A percentile compares a stretch with the other conserved stretches of the same genome.
These are phyloP conservation scores for Leuciscus idus DNA, from an alignment of 2,113 vertebrate genomes.

Conservation along the genomic window DNA sequence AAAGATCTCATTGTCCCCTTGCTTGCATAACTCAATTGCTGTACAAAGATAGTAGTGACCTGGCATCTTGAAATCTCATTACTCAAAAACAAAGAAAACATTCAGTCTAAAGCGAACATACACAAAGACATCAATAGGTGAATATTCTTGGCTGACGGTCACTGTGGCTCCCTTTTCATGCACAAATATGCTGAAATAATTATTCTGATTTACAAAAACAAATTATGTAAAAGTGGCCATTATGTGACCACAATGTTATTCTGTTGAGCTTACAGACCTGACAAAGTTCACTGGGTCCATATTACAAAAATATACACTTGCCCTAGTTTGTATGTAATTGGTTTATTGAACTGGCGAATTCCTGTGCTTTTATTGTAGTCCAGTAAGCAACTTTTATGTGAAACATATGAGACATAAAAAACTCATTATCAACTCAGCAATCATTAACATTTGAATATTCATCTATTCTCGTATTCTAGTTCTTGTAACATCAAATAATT, in stretches of 20 bases:
- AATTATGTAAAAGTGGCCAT: constrained; percentile 36
- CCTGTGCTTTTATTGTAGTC: neutral
- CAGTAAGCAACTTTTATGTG: neutral
- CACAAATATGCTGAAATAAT: constrained; percentile 41
- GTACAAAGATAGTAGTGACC: neutral
- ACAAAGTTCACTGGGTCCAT: constrained; percentile 33
- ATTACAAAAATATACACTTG: constrained; percentile 29
- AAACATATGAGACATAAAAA: neutral
- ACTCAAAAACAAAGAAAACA: constrained; percentile 33
- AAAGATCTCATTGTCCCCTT: neutral
- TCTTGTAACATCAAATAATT: neutral
- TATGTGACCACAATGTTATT: constrained; percentile 33
- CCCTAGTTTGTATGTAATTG: constrained; percentile 22
- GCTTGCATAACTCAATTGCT: constrained; percentile 13
- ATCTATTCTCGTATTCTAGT: neutral
- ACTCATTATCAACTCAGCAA: neutral
- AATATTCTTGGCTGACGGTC: constrained; percentile 9
- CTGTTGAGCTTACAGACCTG: neutral
- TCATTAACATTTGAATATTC: neutral
- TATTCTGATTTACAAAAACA: constrained; percentile 14
- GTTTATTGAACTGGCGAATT: neutral
- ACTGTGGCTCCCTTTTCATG: constrained; percentile 17
- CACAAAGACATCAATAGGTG: constrained; percentile 33
- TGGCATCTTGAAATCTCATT: constrained; percentile 2
- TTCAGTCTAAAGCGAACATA: constrained; percentile 12